Evolutionary conservation across 2,888 invertebrate species (phyloP), one percentile per base, ranked within the genome.

Genomic region (Dioctria rufipes): DNA sequence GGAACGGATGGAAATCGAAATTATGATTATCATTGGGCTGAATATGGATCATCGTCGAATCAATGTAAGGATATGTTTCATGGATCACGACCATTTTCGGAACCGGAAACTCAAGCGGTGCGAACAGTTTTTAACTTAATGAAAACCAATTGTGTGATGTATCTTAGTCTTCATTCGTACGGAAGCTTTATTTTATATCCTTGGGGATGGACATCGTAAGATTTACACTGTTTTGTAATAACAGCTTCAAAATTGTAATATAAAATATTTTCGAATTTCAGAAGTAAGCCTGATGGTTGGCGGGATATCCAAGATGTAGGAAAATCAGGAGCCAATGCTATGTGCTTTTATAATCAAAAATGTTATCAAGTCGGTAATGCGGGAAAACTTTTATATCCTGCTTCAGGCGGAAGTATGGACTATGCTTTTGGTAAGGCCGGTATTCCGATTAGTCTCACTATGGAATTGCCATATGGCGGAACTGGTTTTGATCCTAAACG

Each of bases 151-250:
- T 88, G 92, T 67, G 91, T 91, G 84, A 88, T 92, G 82, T 94
- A 93, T 86, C 85, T 95, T 82, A 91, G 93, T 5, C 89, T 95
- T 43, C 95, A 95, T 87, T 93, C 94, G 8, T 93, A 92, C 84
- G 94, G 94, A 42, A 91, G 91, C 84, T 92, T 90, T 83, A 85
- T 93, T 73, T 86, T 93, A 1, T 93, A 92, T 84, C 93, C 92
- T 2, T 93, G 91, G 90, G 93, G 92, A 37, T 93, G 91, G 63
- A 86, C 87, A 3, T 85, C 91, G 54, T 92, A 92, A 25, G 25
- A 25, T 2, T 25, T 25, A 25, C 25, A 25, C 25, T 25, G 25
- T 25, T 25, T 25, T 25, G 25, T 25, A 25, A 2, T 25, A 25
- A 2, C 25, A 25, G 25, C 25, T 25, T 25, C 25, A 25, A 25